These are phyloP conservation scores for Maniola jurtina DNA, from an alignment of 1,140 invertebrate species.

Conservation along the genomic window DNA sequence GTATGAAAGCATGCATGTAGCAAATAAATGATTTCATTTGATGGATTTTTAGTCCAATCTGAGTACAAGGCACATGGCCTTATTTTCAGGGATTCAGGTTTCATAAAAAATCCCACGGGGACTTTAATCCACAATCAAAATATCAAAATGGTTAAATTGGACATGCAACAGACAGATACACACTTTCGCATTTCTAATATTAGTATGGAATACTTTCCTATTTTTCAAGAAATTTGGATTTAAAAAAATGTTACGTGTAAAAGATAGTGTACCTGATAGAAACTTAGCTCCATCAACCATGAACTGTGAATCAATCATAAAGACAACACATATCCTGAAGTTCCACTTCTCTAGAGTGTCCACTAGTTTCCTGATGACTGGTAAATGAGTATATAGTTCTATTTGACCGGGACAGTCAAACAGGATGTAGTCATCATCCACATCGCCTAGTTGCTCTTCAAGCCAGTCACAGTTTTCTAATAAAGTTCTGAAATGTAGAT, in stretches of 20 bases:
- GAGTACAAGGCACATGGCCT: too few species aligned
- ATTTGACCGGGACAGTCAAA: constrained; percentile 99
- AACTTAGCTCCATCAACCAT: constrained; percentile 98
- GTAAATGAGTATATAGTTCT: constrained; percentile 98
- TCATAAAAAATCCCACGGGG: too few species aligned
- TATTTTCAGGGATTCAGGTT: too few species aligned
- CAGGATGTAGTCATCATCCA: constrained; percentile 96
- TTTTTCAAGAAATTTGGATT: too few species aligned
- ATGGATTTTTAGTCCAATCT: too few species aligned
- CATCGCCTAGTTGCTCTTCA: constrained; percentile 87
- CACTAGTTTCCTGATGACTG: constrained; percentile 91
- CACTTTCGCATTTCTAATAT: too few species aligned
- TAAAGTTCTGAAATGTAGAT: constrained; percentile 84
- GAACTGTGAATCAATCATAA: constrained; percentile 97
- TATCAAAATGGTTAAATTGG: too few species aligned
- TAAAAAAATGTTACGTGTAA: constrained; percentile 3
- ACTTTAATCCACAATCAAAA: too few species aligned
- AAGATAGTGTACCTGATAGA: constrained; percentile 82
- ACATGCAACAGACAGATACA: too few species aligned
- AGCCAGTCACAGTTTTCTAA: constrained; percentile 96
- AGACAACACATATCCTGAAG: constrained; percentile 95
- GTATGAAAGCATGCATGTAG: too few species aligned
- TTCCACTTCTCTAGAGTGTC: constrained; percentile 91
- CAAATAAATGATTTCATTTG: too few species aligned
- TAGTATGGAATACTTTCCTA: too few species aligned